These are phyloP conservation scores for Polyploca ridens DNA, from an alignment of 2,888 invertebrate genomes.

Conservation along the genomic window DNA sequence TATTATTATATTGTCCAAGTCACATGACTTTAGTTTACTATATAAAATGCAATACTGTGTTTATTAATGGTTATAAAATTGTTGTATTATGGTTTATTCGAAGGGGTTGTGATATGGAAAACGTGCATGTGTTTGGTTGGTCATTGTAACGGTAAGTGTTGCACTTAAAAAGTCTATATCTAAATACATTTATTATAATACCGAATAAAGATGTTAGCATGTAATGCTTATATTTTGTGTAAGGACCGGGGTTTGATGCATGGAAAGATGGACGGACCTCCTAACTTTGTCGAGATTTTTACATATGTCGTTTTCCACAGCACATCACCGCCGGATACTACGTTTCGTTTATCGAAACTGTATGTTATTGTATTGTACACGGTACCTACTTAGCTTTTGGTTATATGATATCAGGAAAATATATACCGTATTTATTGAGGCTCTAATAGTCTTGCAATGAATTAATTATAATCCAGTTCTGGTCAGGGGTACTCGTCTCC, in stretches of 20 bases:
- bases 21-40: conserved; percentile 25
- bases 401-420: conserved; percentile 2
- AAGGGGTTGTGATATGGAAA: conserved; percentile 78
- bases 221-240: conserved; percentile 49
- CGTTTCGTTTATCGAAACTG: conserved; percentile 36
- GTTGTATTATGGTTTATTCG: conserved; percentile 72
- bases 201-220: conserved; percentile 53
- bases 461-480: conserved; percentile 27
- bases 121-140: conserved; percentile 64
- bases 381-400: conserved; percentile 50
- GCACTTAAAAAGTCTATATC: conserved; percentile 42
- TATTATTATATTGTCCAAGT: not conserved
- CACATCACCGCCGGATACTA: conserved; percentile 69
- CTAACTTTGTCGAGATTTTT: conserved; percentile 19
- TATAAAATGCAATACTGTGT: conserved; percentile 57
- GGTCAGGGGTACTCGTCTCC: conserved; percentile 52
- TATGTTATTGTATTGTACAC: conserved; percentile 60
- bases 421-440: not conserved
- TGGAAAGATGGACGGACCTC: conserved; percentile 1
- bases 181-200: conserved; percentile 21
- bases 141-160: conserved; percentile 63
- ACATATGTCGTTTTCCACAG: conserved; percentile 66
- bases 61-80: conserved; percentile 59
- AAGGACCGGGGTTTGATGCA: conserved; percentile 41
- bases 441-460: conserved; percentile 26